phyloP scores from a whole-genome alignment of 2,888 invertebrate genomes.

The Dasysyrphus tricinctus region DNA sequence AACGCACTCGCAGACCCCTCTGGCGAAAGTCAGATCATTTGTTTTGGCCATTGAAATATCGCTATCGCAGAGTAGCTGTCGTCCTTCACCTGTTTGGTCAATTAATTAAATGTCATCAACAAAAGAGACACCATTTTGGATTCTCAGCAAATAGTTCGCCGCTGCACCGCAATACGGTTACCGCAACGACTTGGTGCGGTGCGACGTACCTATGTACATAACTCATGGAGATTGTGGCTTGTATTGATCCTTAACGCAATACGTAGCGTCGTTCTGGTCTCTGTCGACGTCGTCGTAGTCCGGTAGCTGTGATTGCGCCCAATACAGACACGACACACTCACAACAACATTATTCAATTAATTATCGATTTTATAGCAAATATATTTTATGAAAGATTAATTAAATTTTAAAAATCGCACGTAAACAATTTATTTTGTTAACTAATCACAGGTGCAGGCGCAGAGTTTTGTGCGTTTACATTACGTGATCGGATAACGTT shows the following conservation, averaged over 20 bases:
- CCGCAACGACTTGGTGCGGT: background rate
- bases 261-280: background rate
- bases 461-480: constrained; percentile 43
- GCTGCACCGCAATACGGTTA: background rate
- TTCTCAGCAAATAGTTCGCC: constrained; percentile 18
- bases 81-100: constrained; percentile 68
- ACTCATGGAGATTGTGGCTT: constrained; percentile 26
- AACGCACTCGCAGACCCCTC: constrained; percentile 14
- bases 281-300: background rate
- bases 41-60: constrained; percentile 60
- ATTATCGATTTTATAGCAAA: constrained; percentile 66
- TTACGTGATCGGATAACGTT: constrained; percentile 61
- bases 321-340: background rate
- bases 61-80: constrained; percentile 59
- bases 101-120: constrained; percentile 63
- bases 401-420: constrained; percentile 60
- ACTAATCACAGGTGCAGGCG: constrained; percentile 53
- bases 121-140: constrained; percentile 44
- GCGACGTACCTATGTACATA: constrained; percentile 2
- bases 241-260: constrained; percentile 35
- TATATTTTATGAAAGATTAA: constrained; percentile 67
- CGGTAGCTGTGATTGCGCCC: constrained; percentile 4
- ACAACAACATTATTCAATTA: constrained; percentile 43
- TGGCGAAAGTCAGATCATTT: constrained; percentile 68
- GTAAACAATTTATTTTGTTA: constrained; percentile 62